Conservation (phyloP, 2,888 invertebrate species). For the Entomobrya proxima region DNA sequence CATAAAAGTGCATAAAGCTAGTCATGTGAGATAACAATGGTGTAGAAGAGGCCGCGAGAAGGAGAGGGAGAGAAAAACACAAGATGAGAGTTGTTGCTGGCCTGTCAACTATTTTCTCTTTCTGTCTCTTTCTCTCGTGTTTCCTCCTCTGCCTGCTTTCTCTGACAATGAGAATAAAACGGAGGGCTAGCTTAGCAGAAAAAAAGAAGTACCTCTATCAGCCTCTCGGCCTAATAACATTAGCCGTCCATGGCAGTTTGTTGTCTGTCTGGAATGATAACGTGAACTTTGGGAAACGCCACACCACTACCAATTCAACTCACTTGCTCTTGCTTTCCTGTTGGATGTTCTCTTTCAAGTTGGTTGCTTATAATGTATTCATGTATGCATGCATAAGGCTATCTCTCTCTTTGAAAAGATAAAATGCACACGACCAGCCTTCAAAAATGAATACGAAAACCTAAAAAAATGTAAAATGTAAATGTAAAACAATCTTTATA, state of each 20-base stretch:
- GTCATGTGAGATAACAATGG: slow-evolving; percentile 43
- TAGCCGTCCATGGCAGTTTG: slow-evolving; percentile 13
- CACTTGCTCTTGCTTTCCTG: too few relatives aligned
- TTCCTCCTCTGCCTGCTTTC: slow-evolving; percentile 17
- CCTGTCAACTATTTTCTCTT: slow-evolving; percentile 29
- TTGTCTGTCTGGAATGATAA: slow-evolving; percentile 39
- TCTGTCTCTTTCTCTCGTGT: neutral
- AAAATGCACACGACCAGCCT: neutral
- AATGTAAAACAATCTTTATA: too few relatives aligned
- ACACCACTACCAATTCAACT: too few relatives aligned
- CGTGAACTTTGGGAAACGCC: neutral
- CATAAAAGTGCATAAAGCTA: slow-evolving; percentile 40
- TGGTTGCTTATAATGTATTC: neutral
- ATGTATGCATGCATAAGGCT: neutral
- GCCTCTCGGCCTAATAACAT: slow-evolving; percentile 15
- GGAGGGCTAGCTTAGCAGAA: neutral
- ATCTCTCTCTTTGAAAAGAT: neutral
- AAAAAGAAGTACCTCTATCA: slow-evolving; percentile 12
- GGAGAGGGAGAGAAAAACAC: neutral
- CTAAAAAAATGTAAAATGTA: too few relatives aligned
- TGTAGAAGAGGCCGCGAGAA: neutral
- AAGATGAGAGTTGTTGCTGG: slow-evolving; percentile 40
- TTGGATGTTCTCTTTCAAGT: neutral
- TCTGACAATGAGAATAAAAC: slow-evolving; percentile 19
- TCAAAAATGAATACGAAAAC: neutral